phyloP scores from a whole-genome alignment of 35 echinoderm and acorn worm genomes.

The Ophioderma brevispina region DNA sequence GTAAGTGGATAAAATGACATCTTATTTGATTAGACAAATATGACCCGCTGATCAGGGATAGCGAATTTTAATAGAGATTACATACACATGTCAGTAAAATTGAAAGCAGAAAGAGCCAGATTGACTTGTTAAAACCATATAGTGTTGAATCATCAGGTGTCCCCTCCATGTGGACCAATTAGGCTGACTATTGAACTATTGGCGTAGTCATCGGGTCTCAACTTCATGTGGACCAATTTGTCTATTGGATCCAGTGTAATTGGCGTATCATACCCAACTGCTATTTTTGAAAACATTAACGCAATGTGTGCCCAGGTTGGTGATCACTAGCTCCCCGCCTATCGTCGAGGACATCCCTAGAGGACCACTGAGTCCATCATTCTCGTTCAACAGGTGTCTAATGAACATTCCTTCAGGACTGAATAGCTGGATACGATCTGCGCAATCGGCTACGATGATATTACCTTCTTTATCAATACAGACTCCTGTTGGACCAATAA shows the following conservation, averaged over 20 bases:
- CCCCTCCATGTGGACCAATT: neutral
- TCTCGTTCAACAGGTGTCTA: slow-evolving; percentile 75
- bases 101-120: too few relatives aligned
- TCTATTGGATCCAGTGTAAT: neutral
- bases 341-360: slow-evolving; percentile 77
- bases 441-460: slow-evolving; percentile 97
- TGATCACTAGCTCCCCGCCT: slow-evolving; percentile 88
- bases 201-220: neutral
- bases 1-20: too few relatives aligned
- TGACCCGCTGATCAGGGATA: too few relatives aligned
- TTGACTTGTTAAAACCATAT: neutral
- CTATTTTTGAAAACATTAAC: slow-evolving; percentile 97
- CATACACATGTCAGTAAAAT: too few relatives aligned
- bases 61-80: too few relatives aligned
- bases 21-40: too few relatives aligned
- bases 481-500: slow-evolving; percentile 96
- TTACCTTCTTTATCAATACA: slow-evolving; percentile 94
- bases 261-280: slow-evolving; percentile 74
- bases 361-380: slow-evolving; percentile 91
- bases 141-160: neutral
- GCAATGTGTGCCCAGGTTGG: slow-evolving; percentile 96
- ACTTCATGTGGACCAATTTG: neutral
- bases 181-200: neutral
- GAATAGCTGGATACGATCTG: slow-evolving; percentile 93
- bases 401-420: slow-evolving; percentile 86